Conservation (phyloP, 2,797 vertebrate species). For the Yasuhikotakia modesta region DNA sequence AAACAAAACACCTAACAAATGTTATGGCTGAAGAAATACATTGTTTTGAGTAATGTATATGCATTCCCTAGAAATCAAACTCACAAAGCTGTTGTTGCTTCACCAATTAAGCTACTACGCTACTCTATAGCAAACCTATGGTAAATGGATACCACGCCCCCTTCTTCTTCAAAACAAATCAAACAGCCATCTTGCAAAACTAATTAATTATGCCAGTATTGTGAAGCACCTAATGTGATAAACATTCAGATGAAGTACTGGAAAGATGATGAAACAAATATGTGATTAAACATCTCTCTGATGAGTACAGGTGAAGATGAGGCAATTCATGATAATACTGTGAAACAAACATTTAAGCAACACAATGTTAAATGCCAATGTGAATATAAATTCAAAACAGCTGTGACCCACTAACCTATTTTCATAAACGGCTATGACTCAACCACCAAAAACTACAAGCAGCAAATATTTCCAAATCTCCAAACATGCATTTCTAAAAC, state of each 20-base stretch:
- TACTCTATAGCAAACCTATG: background rate
- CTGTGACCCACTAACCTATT: constrained; percentile 4
- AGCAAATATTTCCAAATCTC: background rate
- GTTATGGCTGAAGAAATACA: background rate
- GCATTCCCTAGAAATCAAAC: background rate
- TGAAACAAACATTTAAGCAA: constrained; percentile 1
- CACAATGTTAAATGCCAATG: background rate
- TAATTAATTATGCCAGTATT: constrained; percentile 37
- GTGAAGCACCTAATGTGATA: too few relatives aligned
- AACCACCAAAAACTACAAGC: background rate
- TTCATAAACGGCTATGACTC: background rate
- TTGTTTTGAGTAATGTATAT: background rate
- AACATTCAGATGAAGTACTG: too few relatives aligned
- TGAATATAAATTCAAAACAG: background rate
- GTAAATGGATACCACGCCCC: too few relatives aligned
- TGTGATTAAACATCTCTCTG: too few relatives aligned
- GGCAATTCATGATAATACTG: background rate
- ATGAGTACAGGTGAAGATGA: too few relatives aligned
- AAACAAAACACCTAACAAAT: background rate
- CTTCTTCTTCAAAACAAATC: background rate
- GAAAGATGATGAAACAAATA: too few relatives aligned
- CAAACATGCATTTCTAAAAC: background rate
- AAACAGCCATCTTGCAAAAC: constrained; percentile 10
- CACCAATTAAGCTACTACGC: background rate
- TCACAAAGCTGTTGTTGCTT: background rate